Evolutionary conservation across 2,797 vertebrate genomes (phyloP).

Genomic region (Ctenochaetus hawaiiensis): DNA sequence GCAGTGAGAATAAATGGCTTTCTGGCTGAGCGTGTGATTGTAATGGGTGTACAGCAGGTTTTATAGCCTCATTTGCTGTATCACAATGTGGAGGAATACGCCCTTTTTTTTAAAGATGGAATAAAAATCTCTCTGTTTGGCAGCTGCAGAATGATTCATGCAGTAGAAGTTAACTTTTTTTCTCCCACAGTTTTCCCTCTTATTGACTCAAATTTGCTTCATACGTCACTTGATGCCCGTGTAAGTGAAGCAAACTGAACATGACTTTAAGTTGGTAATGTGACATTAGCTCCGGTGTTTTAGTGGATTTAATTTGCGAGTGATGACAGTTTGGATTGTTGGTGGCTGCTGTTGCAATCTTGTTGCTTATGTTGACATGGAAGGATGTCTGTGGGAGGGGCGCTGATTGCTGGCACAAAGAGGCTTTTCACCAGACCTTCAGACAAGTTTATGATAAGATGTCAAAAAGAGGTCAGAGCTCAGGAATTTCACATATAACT

Average conservation of each 20-base stretch:
- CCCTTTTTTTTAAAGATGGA: neutral
- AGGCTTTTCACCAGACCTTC: slow-evolving; percentile 47
- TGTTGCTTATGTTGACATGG: slow-evolving; percentile 58
- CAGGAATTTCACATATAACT: slow-evolving; percentile 56
- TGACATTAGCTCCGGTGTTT: slow-evolving; percentile 28
- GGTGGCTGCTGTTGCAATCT: slow-evolving; percentile 38
- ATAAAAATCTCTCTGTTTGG: slow-evolving; percentile 26
- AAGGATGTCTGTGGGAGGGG: slow-evolving; percentile 36
- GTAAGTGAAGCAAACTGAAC: slow-evolving; percentile 30
- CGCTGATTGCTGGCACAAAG: slow-evolving; percentile 56
- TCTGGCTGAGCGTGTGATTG: slow-evolving; percentile 25
- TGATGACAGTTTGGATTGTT: slow-evolving; percentile 49
- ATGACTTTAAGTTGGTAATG: slow-evolving; percentile 27
- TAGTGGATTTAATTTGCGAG: slow-evolving; percentile 41
- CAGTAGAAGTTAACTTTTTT: slow-evolving; percentile 13
- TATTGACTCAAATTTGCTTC: slow-evolving; percentile 29
- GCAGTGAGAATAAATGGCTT: slow-evolving; percentile 36
- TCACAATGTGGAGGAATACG: slow-evolving; percentile 26
- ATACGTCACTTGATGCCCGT: slow-evolving; percentile 21
- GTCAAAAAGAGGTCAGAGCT: slow-evolving; percentile 40
- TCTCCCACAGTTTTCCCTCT: neutral
- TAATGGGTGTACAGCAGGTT: slow-evolving; percentile 54
- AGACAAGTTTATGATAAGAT: slow-evolving; percentile 45
- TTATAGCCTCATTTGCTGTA: slow-evolving; percentile 56
- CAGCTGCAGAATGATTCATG: slow-evolving; percentile 46